Conservation (phyloP, 2,113 vertebrate genomes). For the Thamnophis sirtalis region DNA sequence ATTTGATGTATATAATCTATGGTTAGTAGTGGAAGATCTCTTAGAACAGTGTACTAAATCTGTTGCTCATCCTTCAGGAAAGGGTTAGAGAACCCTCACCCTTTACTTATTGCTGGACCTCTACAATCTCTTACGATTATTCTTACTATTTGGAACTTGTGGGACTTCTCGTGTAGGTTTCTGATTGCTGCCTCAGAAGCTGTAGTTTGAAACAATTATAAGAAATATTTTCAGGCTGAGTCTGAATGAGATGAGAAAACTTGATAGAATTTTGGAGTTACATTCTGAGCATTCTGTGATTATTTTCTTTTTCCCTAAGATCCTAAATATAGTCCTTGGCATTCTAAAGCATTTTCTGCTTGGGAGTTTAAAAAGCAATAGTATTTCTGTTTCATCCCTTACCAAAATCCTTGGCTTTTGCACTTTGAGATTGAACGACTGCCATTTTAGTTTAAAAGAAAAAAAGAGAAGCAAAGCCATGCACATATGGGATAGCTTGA, state of each 20-base stretch:
- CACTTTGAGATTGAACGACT: not conserved
- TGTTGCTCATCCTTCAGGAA: not conserved
- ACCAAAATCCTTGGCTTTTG: constrained; percentile 14
- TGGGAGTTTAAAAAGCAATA: not conserved
- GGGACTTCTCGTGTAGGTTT: not conserved
- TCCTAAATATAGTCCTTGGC: not conserved
- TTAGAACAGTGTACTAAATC: not conserved
- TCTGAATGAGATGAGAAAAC: not conserved
- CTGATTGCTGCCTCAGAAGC: not conserved
- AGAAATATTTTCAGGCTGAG: not conserved
- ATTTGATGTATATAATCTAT: not conserved
- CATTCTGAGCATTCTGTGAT: not conserved
- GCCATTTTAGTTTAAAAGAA: not conserved
- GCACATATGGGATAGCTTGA: not conserved
- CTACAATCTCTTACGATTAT: not conserved
- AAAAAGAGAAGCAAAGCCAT: not conserved
- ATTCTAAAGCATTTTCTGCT: not conserved
- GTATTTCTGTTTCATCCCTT: not conserved
- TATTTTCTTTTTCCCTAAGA: not conserved
- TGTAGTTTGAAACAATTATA: not conserved
- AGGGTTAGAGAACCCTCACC: not conserved
- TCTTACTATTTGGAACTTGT: not conserved
- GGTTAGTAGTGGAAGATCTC: not conserved
- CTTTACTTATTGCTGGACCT: not conserved
- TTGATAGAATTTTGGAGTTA: not conserved